Base-by-base conservation (phyloP, 2,113 vertebrate species). In the Zootoca vivipara region DNA sequence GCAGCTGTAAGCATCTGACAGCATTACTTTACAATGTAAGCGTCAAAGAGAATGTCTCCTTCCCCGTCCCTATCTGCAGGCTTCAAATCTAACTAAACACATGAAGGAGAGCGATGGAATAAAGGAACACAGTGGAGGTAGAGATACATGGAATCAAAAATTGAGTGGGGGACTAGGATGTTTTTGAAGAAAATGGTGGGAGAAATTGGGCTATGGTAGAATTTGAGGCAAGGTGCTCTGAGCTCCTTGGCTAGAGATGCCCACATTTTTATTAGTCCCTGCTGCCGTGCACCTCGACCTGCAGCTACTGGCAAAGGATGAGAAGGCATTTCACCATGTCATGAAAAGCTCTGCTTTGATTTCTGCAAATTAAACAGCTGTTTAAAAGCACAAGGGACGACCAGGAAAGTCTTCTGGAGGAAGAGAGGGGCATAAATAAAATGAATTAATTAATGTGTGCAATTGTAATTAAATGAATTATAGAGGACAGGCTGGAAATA, bases 401-500 rank as follows among this genome's bases (percentile, higher is more conserved):
- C 74, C 74, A 42, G 40, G 74, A 22, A 56, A 65, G 58, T n/a
- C 30, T 79, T 58, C 7, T 79, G 28, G 30, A 77, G 30, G 62
- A 78, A 86, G 40, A n/a, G 30, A 35, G 16, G 22, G 56, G 40
- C 46, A 79, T 52, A 79, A 79, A 38, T 73, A 20, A 73, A 73
- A 73, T 73, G n/a, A 73, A 35, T 73, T 56, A n/a, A 18, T 62
- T 62, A 62, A 62, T 62, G 18, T 20, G 18, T 62, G 4, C 58
- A 78, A 78, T 77, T 85, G 46, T 30, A 40, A 42, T 42, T 85
- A 20, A 77, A 77, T 42, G 40, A 75, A 77, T 85, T 85, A 42
- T 77, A 28, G 7, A 64, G 73, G 13, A 28, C 38, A 77, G 65
- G 24, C 67, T 84, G 86, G 93, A 95, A 90, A 88, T 67, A 62